A percentile compares a stretch with the other conserved stretches of the same genome.
Conservation (phyloP, 64 coral and sea anemone species). For the Trachythela sp. region DNA sequence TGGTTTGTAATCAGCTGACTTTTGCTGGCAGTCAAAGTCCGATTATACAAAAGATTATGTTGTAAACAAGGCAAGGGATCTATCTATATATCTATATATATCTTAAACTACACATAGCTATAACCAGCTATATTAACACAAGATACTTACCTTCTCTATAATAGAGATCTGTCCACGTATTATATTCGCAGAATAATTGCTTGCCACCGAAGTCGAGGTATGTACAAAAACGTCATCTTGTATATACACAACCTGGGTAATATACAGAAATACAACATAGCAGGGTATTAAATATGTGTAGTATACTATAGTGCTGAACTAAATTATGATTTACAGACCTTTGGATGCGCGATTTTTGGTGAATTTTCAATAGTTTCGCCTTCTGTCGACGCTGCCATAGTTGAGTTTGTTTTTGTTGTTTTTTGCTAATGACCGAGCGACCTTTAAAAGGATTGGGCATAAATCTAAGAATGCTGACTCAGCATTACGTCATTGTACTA, state of each 20-base stretch:
- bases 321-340: not conserved
- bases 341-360: not conserved
- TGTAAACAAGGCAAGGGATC: no score
- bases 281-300: not conserved
- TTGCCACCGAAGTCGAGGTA: not conserved
- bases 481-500: not conserved
- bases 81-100: no score
- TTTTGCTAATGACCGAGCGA: not conserved
- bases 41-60: no score
- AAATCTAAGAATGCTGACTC: not conserved
- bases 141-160: not conserved
- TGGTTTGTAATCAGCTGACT: no score
- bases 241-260: not conserved
- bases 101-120: no score
- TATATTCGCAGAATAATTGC: slow-evolving; percentile 17
- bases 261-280: not conserved
- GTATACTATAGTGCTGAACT: no score
- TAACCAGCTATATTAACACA: no score
- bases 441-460: not conserved
- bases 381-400: not conserved
- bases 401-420: not conserved
- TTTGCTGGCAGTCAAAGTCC: no score
- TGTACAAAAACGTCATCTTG: slow-evolving; percentile 10
- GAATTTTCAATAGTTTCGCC: not conserved
- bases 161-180: slow-evolving; percentile 16